Evolutionary conservation across 1,140 invertebrate genomes (phyloP), one percentile per base, ranked within the genome.

Genomic region (Diprion similis): DNA sequence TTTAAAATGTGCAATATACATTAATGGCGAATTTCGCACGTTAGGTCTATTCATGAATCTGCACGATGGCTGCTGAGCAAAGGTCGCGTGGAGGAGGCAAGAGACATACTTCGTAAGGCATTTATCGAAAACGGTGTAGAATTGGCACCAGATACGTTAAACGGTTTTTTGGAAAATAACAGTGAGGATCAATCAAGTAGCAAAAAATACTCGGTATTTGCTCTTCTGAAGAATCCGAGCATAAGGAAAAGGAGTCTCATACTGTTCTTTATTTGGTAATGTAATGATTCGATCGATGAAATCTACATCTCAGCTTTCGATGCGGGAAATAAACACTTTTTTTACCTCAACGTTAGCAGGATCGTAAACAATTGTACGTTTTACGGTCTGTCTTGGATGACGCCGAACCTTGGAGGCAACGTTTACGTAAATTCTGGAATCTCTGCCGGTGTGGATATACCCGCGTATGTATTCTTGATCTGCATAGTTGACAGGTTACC

Each of bases 371-470:
- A 92, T 69, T 91, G 93, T 65, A 92, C 94, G 8, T 96, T 95
- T 83, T 96, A 96, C 78, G 95, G 94, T 0, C 82, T 96, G 7
- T 95, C 94, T 0, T 93, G 94, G 81, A 95, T 95, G 83, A 84
- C 93, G 0, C 92, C 91, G 46, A 92, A 92, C 79, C 89, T 96
- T 64, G 93, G 91, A 19, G 92, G 92, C 17, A 93, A 95, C 81
- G 90, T 91, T 51, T 93, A 94, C 73, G 75, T 95, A 9, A 96
- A 95, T 82, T 96, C 95, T 84, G 84, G 93, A 0, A 91, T 96
- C 74, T 92, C 92, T n/a, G 94, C 93, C 1, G 83, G 91, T 11
- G 94, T 96, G 0, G 95, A 96, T 86, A 89, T 95, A 74, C 94
- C 94, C 0, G 93, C 92, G 2, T 95, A 95, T 79, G 87, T 88